Base-by-base conservation (phyloP, 2,888 invertebrate species). In the Amiota mariae region DNA sequence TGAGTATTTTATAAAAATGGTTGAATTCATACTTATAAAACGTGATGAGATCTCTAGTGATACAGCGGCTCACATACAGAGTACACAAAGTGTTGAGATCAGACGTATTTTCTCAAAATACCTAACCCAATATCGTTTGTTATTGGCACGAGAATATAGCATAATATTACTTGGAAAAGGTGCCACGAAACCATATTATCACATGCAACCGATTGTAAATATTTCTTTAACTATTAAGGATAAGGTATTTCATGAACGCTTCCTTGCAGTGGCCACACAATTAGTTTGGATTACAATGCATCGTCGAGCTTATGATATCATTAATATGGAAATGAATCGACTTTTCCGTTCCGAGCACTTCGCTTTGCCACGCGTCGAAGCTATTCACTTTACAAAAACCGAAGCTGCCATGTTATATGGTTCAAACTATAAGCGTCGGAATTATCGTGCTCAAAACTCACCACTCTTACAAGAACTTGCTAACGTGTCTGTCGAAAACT, bases 331-430 rank as follows among this genome's bases (percentile, higher is more conserved):
- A 82, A 86, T 88, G 72, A 83, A 84, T 77, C 81, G 88, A 13
- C 79, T 88, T 4, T 86, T 87, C 76, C 81, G 88, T n/a, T 86
- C 88, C 3, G 81, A 85, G 57, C 87, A 87, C 67, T 88, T 87
- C 67, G 82, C 80, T 68, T 72, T 86, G 56, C 77, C 76, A 1
- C 80, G 79, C 0, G 78, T 77, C 8, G 77, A 82, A 10, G 56
- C 72, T 0, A 72, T 83, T 13, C 47, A 77, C 6, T 87, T 85
- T 68, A 76, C 76, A 1, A 70, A 47, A 1, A 70, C 79, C 1
- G 87, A 88, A 72, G 76, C 82, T n/a, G 77, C 79, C 51, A 75
- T 86, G 61, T 75, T 88, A 2, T 87, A 81, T 73, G 88, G 88
- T 1, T 76, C 76, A 24, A 86, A 86, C 64, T 82, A 87, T 72